Conservation (phyloP, 2,888 invertebrate species). For the Athalia rosae region DNA sequence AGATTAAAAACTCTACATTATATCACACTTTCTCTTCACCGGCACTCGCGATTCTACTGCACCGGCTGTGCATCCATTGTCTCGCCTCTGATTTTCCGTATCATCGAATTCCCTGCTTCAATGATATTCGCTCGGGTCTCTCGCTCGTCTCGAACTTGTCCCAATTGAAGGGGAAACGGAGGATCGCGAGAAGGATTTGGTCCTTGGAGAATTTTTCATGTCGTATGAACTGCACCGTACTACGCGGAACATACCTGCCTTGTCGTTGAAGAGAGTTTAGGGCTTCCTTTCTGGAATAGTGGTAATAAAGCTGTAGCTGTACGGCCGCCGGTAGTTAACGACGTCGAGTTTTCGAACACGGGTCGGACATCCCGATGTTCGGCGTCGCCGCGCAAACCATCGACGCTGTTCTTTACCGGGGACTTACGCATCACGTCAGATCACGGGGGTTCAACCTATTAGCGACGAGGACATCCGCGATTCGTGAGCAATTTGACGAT, state of each 20-base stretch:
- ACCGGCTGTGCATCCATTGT: too few relatives aligned
- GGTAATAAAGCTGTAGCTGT: background rate
- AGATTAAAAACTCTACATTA: too few relatives aligned
- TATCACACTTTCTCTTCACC: too few relatives aligned
- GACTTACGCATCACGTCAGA: slow-evolving; percentile 29
- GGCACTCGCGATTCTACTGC: too few relatives aligned
- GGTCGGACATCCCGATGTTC: slow-evolving; percentile 39
- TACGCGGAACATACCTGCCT: background rate
- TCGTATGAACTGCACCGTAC: background rate
- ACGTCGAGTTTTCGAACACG: slow-evolving; percentile 42
- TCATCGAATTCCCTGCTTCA: too few relatives aligned
- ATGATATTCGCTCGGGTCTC: too few relatives aligned
- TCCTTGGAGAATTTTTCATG: background rate
- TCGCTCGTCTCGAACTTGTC: background rate
- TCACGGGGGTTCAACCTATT: slow-evolving; percentile 21
- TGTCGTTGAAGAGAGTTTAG: slow-evolving; percentile 1
- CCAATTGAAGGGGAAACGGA: background rate
- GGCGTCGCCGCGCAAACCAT: slow-evolving; percentile 12
- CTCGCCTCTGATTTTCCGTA: too few relatives aligned
- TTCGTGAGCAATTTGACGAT: slow-evolving; percentile 21
- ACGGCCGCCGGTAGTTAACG: slow-evolving; percentile 35
- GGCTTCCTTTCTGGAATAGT: background rate
- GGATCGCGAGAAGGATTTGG: background rate
- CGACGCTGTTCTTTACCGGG: slow-evolving; percentile 4
- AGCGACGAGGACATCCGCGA: slow-evolving; percentile 25